Evolutionary conservation across 2,113 vertebrate genomes (phyloP), one percentile per base, ranked within the genome.

Genomic region (Sinocyclocheilus grahami): DNA sequence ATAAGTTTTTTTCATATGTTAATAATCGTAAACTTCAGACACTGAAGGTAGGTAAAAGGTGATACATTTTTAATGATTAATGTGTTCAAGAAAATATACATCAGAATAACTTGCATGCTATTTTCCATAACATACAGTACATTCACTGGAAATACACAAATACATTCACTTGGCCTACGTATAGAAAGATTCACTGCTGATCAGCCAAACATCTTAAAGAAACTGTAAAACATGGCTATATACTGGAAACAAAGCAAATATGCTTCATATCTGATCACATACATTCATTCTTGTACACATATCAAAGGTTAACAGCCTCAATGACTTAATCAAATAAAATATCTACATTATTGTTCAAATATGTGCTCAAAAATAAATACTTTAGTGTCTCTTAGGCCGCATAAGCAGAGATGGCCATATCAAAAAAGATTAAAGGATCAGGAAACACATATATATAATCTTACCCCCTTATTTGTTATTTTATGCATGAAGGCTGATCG

Each of bases 71-170:
- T 80, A 60, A 37, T 80, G 24, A 62, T 80, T 58, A 83, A 72
- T 72, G 65, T 81, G 60, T 82, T 82, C 62, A 58, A 74, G 48
- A 84, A 74, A 60, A 74, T 51, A 82, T 71, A 82, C 80, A 82
- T 69, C 46, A 63, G 58, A 60, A 42, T 42, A 37, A 84, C 33
- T 39, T 74, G 27, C 82, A 84, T 84, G 82, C 67, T 55, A 74
- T 37, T 74, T 84, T 58, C 67, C 82, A 74, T 37, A 33, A 84
- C 69, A 74, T 60, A 60, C 81, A 83, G 27, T 39, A 83, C 67
- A 83, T 53, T 83, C 82, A 83, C 48, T 37, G 27, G 39, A 48
- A 27, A 74, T 39, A 24, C 82, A 67, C 79, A 81, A 33, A 53
- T 67, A 83, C 82, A 83, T 84, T 74, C 82, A 74, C 69, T 39